Evolutionary conservation across 1,140 invertebrate species (phyloP).

Genomic region (Drosophila nasuta): DNA sequence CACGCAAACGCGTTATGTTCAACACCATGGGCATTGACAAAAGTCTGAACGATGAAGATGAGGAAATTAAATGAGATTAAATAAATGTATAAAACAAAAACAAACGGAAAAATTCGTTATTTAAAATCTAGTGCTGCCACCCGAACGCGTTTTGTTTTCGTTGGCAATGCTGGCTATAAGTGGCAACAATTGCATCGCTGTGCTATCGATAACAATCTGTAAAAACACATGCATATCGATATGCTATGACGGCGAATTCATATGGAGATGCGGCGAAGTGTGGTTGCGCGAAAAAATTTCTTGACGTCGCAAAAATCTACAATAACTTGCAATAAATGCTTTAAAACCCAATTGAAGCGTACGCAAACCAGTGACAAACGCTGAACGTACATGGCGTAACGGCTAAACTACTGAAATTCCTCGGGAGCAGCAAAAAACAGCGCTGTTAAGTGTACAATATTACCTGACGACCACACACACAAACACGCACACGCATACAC

Average conservation of each 20-base stretch:
- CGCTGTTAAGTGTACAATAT: conserved; percentile 48
- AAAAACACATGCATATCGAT: conserved; percentile 31
- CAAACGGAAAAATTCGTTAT: background rate
- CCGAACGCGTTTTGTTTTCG: background rate
- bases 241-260: conserved; percentile 36
- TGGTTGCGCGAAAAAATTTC: conserved; percentile 67
- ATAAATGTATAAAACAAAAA: background rate
- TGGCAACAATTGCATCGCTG: conserved; percentile 14
- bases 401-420: conserved; percentile 49
- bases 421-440: conserved; percentile 38
- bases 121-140: conserved; percentile 19
- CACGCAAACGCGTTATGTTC: conserved; percentile 82
- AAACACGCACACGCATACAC: conserved; percentile 33
- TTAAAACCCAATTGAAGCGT: conserved; percentile 55
- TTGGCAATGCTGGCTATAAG: conserved; percentile 7
- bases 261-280: conserved; percentile 51
- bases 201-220: conserved; percentile 20
- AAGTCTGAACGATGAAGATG: conserved; percentile 29
- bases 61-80: conserved; percentile 23
- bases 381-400: conserved; percentile 61
- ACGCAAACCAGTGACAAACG: conserved; percentile 60
- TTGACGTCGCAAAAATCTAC: conserved; percentile 59
- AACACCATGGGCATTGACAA: conserved; percentile 49
- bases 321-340: conserved; percentile 65
- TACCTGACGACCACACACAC: conserved; percentile 42